Percentiles rank a stretch among this genome's conserved stretches.
Conservation (phyloP, 2,797 vertebrate species). For the Parambassis ranga region DNA sequence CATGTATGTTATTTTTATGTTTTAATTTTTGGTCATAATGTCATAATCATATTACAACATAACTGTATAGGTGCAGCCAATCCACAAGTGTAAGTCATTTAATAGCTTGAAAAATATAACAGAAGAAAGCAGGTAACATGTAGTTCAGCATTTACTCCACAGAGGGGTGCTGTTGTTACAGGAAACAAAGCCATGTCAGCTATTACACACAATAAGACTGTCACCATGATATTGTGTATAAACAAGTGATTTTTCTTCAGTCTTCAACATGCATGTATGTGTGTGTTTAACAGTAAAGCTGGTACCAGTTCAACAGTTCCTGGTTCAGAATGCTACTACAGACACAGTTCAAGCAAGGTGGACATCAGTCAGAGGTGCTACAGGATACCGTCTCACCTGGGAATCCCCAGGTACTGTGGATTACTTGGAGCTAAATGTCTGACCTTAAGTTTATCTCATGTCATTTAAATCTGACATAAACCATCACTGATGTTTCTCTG, state of each 20-base stretch:
- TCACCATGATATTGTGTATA: background rate
- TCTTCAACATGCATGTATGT: constrained; percentile 6
- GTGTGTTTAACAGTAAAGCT: constrained; percentile 82
- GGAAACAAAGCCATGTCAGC: background rate
- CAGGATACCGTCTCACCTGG: constrained; percentile 91
- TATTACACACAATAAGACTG: background rate
- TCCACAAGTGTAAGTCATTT: background rate
- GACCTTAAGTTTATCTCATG: background rate
- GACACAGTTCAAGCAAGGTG: constrained; percentile 87
- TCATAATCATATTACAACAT: background rate
- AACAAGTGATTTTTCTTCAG: background rate
- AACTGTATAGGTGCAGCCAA: no score
- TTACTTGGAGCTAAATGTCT: background rate
- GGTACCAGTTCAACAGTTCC: constrained; percentile 79
- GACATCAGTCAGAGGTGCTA: constrained; percentile 83
- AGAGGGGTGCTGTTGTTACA: constrained; percentile 42
- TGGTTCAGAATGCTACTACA: constrained; percentile 87
- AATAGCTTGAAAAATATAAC: background rate
- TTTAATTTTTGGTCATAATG: background rate
- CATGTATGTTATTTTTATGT: no score
- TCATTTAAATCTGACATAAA: background rate
- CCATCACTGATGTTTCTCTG: background rate
- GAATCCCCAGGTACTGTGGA: constrained; percentile 77
- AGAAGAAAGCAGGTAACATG: constrained; percentile 3
- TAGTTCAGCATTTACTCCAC: constrained; percentile 45